phyloP scores from a whole-genome alignment of 2,888 invertebrate genomes.

The Girardia tigrina region DNA sequence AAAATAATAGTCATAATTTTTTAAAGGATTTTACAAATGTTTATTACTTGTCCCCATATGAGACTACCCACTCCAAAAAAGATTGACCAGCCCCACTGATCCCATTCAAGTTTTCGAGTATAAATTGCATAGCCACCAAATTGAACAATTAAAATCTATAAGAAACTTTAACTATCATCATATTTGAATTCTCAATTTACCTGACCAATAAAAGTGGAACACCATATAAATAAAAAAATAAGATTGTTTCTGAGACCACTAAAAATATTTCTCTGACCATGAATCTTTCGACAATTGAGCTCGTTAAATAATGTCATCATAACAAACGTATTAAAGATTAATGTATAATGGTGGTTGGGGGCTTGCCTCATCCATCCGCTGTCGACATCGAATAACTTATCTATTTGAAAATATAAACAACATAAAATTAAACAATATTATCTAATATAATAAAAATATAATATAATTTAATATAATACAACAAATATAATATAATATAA shows the following conservation, averaged over 20 bases:
- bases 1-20: too few relatives aligned
- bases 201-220: constrained; percentile 69
- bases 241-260: constrained; percentile 90
- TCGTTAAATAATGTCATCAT: constrained; percentile 99
- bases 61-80: constrained; percentile 89
- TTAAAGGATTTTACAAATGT: too few relatives aligned
- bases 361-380: constrained; percentile 56
- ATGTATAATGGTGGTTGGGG: constrained; percentile 68
- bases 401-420: too few relatives aligned
- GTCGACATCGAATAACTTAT: constrained; percentile 76
- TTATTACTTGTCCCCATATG: constrained; percentile 65
- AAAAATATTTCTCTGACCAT: constrained; percentile 94
- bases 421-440: too few relatives aligned
- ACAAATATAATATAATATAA: too few relatives aligned
- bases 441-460: too few relatives aligned
- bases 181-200: constrained; percentile 89
- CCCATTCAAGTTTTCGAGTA: constrained; percentile 72
- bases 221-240: constrained; percentile 93
- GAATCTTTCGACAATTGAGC: constrained; percentile 97
- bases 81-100: constrained; percentile 97
- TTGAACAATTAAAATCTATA: constrained; percentile 90
- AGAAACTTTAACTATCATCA: constrained; percentile 84
- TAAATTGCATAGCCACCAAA: constrained; percentile 93
- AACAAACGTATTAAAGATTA: constrained; percentile 98
- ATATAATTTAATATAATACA: too few relatives aligned